Percentiles rank a stretch among this genome's conserved stretches.
Conservation (phyloP, 2,113 vertebrate genomes). For the Ctenomys sociabilis region DNA sequence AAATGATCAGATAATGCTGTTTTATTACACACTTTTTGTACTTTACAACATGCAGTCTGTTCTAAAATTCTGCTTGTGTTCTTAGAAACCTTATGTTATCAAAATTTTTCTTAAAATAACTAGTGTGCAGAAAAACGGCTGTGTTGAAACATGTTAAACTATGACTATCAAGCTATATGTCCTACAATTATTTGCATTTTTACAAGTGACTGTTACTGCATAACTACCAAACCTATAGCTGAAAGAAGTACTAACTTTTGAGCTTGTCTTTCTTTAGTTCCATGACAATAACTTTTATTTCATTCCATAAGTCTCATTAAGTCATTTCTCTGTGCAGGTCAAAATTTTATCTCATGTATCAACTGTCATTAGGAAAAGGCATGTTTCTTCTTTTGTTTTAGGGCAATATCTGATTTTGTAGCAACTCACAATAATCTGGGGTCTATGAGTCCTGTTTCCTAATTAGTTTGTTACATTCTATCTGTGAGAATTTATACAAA, state of each 20-base stretch:
- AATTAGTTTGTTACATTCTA: background rate
- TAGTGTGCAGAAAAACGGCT: background rate
- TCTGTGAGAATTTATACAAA: background rate
- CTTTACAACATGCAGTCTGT: background rate
- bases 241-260: background rate
- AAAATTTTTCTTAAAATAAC: slow-evolving; percentile 44
- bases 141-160: background rate
- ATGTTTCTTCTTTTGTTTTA: background rate
- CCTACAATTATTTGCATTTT: background rate
- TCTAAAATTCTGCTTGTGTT: slow-evolving; percentile 5
- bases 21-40: background rate
- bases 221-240: background rate
- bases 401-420: background rate
- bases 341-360: background rate
- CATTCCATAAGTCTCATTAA: background rate
- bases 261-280: background rate
- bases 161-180: background rate
- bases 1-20: slow-evolving; percentile 9
- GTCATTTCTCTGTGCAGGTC: background rate
- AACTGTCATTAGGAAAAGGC: background rate
- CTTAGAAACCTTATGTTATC: background rate
- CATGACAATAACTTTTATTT: background rate
- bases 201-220: background rate
- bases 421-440: background rate
- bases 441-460: slow-evolving; percentile 20